Conservation (phyloP, 2,113 vertebrate genomes). For the Hippocampus comes region DNA sequence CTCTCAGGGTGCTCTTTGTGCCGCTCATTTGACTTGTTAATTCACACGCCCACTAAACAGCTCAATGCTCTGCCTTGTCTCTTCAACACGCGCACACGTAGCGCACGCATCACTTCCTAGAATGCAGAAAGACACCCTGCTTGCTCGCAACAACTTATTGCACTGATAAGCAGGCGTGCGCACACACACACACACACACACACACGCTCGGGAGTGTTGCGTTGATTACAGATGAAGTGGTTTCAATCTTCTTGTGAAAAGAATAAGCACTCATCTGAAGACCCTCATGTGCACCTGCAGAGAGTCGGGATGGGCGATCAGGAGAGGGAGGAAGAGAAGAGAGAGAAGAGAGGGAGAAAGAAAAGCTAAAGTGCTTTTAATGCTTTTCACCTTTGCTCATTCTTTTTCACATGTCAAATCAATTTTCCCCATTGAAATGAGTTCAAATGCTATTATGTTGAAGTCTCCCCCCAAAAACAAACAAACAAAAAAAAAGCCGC, state of each 20-base stretch:
- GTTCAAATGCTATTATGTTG: too few relatives aligned
- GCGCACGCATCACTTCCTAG: constrained; percentile 9
- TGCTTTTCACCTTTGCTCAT: constrained; percentile 23
- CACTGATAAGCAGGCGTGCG: neutral
- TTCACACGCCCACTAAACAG: constrained; percentile 39
- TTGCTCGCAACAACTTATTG: neutral
- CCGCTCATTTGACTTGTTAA: constrained; percentile 72
- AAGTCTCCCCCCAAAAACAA: too few relatives aligned
- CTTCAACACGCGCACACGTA: constrained; percentile 1
- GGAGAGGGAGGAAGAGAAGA: constrained; percentile 1
- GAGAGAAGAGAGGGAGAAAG: constrained; percentile 4
- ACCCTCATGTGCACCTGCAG: constrained; percentile 65
- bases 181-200: constrained; percentile 12
- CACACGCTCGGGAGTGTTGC: constrained; percentile 12
- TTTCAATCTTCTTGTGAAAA: constrained; percentile 57
- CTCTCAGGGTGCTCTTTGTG: constrained; percentile 56
- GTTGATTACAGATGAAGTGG: constrained; percentile 61
- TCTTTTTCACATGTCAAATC: neutral
- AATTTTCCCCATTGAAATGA: too few relatives aligned
- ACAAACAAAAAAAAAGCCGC: too few relatives aligned
- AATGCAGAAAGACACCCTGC: constrained; percentile 8
- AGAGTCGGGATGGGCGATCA: neutral
- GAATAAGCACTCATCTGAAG: constrained; percentile 50
- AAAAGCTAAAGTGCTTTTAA: constrained; percentile 36
- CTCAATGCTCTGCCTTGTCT: constrained; percentile 6